Evolutionary conservation across 2,797 vertebrate species (phyloP), one percentile per base, ranked within the genome.

Genomic region (Gymnocypris eckloni): DNA sequence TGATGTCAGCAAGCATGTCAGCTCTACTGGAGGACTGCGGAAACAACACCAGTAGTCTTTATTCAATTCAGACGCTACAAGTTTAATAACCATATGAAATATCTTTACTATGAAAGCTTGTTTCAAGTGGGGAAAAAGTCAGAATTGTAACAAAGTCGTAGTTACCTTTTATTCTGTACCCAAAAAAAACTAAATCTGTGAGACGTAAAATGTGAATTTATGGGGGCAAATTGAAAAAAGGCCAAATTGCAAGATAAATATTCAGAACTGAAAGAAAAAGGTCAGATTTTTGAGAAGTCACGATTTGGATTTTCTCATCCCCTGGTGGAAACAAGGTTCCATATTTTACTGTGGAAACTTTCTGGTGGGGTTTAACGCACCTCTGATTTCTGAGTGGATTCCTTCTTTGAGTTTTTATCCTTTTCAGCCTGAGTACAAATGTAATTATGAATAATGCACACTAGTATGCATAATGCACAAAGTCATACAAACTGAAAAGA

Each of bases 21-120:
- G 95, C 96, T 92, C 96, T 94, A 87, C 91, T 93, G 82, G 93
- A 94, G 66, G 93, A 93, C 96, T 97, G 89, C 33, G 56, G 25
- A 56, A 8, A 50, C 39, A 56, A 25, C 2, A 4, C 6, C n/a
- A 56, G 11, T 77, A 39, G 28, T 20, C 13, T 43, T 25, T n/a
- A 48, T 20, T 25, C 45, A 9, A 69, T 28, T 28, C 7, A 79
- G 20, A 79, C 18, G 11, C 61, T 15, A 48, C 15, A 13, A n/a
- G 0, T n/a, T 28, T 15, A 9, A 9, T 8, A 82, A 28, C 22
- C 37, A 28, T 50, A 37, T 66, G 16, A 75, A 61, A 64, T 28
- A 6, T 1, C 25, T 64, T 15, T 64, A 64, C 25, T 28, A 64
- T 64, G 61, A 64, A 15, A 64, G 25, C 61, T 64, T 64, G 61